Conservation (phyloP, 2,797 vertebrate species). For the Mus spretus region DNA sequence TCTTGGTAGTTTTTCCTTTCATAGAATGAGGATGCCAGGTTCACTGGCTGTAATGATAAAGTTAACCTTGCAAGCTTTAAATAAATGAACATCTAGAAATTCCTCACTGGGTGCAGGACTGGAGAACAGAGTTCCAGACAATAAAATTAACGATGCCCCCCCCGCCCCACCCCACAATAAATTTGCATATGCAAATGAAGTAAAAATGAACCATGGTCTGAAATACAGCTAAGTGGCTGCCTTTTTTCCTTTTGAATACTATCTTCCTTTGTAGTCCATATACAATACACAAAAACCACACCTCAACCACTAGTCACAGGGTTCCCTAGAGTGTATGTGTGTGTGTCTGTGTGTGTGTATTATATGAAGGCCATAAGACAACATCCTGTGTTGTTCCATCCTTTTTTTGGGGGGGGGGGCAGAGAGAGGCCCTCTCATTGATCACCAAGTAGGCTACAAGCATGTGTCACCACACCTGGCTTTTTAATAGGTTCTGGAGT, state of each 20-base stretch:
- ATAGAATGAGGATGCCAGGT: conserved; percentile 13
- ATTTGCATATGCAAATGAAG: conserved; percentile 47
- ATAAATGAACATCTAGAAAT: conserved; percentile 33
- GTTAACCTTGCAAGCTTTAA: not conserved
- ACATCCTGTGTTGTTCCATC: not conserved
- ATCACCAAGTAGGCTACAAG: not conserved
- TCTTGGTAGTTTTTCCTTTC: not conserved
- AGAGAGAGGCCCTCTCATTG: not conserved
- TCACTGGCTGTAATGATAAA: not conserved
- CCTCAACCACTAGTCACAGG: too few species aligned
- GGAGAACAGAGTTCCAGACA: conserved; percentile 4
- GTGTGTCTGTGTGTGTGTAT: too few species aligned
- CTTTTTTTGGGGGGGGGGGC: too few species aligned
- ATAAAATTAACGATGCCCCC: not conserved
- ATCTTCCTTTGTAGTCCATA: not conserved
- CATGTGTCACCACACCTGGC: not conserved
- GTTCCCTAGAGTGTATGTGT: not conserved
- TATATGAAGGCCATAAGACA: not conserved
- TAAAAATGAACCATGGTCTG: not conserved
- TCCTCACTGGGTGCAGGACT: conserved; percentile 33
- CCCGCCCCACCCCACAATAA: not conserved
- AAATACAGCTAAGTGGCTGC: conserved; percentile 1
- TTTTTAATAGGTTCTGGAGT: not conserved
- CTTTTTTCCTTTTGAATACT: not conserved
- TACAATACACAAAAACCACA: not conserved